Evolutionary conservation across 2,797 vertebrate species (phyloP), one percentile per base, ranked within the genome.

Genomic region (Avahi laniger): DNA sequence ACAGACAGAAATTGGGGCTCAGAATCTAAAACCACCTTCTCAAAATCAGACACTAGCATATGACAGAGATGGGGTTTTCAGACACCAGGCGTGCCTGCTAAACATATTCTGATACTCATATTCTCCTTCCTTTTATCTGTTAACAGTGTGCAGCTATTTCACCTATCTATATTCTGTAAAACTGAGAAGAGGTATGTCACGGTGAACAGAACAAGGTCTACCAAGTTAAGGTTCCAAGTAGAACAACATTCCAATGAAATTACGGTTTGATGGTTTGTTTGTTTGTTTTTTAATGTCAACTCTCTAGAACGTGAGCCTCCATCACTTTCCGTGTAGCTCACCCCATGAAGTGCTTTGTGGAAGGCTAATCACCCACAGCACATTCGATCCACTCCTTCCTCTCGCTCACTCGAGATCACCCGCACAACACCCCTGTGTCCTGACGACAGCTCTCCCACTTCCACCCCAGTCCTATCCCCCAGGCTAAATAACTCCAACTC

Each of bases 371-470:
- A 0, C 65, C 54, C 35, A 2, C 30, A 28, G 50, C 17, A 67
- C n/a, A 3, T 7, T 30, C 90, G 46, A 5, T 57, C 91, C 4
- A 28, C 80, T 14, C 38, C 54, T 10, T 35, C 70, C n/a, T 63
- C 76, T 38, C 0, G 0, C 6, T 48, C 13, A 17, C 6, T 48
- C 18, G 8, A 13, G 12, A 43, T 13, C 80, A 50, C 22, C 20
- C 3, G 33, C n/a, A n/a, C 48, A 15, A 7, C 0, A 0, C 22
- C 20, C 28, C 57, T 73, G 11, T 13, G 2, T 2, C 11, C 72
- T 14, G 0, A 7, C 26, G 35, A 63, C 30, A 12, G 24, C 3
- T 14, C 1, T n/a, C n/a, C 43, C 22, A 50, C 61, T 20, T 7
- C 48, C 26, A 10, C 38, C 41, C 61, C 43, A 0, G 6, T 2